Base-by-base conservation (phyloP, 1,140 invertebrate species). In the Eupeodes corollae region DNA sequence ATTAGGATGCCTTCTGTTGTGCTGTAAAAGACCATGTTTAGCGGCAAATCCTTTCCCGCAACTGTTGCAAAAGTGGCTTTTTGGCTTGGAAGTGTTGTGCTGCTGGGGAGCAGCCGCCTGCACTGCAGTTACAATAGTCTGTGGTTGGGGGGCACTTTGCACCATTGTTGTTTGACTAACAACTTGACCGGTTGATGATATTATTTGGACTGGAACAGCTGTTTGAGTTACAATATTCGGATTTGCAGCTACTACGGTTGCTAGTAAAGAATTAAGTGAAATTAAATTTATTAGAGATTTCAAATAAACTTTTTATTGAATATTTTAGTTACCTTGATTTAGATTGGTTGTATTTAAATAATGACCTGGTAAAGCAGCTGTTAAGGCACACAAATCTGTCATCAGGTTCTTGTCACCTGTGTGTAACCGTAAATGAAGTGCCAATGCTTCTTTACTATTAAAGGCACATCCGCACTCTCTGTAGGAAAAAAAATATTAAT, bases 1-100 rank as follows among this genome's bases (percentile, higher is more conserved):
- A 49, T 86, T 83, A 9, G 83, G 82, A 59, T 87, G 82, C 44
- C 84, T 71, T 35, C 74, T 71, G 57, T 83, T 82, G 64, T 88
- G 86, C 52, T 86, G 83, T 45, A 83, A 76, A 13, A 88, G 59
- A 2, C 86, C 85, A 49, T 88, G 85, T 56, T 86, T 86, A 37
- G 85, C 83, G 2, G 84, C 85, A 58, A 91, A 91, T 15, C 83
- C 84, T 60, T 86, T 84, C 34, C 84, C 84, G 58, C 88, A 91
- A 54, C 87, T 82, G 12, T 79, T 79, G 65, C 87, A 91, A 49
- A 85, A 79, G 63, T 82, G 88, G 58, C 80, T 83, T 71, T 86
- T 91, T 19, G 83, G 82, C 53, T 73, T 68, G 2, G 72, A 69
- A 64, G 73, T 62, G 57, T 63, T 52, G 52, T 60, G 53, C 45